phyloP scores from a whole-genome alignment of 2,888 invertebrate species.

The Rotaria sp. region DNA sequence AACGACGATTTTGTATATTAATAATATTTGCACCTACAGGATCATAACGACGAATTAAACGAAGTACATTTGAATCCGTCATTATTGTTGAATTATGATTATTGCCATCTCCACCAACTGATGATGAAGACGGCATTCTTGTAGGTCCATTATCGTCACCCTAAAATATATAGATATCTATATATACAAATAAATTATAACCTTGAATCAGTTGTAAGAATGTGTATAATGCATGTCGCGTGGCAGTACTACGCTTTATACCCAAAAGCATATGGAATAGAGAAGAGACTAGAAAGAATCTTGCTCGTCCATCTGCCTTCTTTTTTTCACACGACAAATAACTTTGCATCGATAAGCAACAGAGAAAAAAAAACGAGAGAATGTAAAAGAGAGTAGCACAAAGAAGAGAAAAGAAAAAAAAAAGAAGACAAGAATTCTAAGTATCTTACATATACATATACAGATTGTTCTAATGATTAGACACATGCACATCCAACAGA shows the following conservation, averaged over 20 bases:
- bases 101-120: background rate
- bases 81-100: background rate
- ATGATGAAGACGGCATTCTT: background rate
- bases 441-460: background rate
- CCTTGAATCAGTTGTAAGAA: background rate
- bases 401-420: background rate
- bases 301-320: background rate
- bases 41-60: constrained; percentile 24
- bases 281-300: background rate
- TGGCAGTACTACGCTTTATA: background rate
- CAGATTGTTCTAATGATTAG: background rate
- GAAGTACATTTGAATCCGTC: constrained; percentile 12
- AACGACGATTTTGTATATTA: background rate
- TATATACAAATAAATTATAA: background rate
- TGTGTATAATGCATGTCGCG: background rate
- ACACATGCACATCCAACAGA: background rate
- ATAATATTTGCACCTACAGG: background rate
- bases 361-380: background rate
- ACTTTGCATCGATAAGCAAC: background rate
- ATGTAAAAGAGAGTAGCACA: background rate
- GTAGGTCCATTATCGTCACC: background rate
- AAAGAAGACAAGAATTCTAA: background rate
- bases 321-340: constrained; percentile 16
- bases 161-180: background rate
- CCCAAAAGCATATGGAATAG: background rate